phyloP scores from a whole-genome alignment of 2,113 vertebrate species.

The Bos indicus region DNA sequence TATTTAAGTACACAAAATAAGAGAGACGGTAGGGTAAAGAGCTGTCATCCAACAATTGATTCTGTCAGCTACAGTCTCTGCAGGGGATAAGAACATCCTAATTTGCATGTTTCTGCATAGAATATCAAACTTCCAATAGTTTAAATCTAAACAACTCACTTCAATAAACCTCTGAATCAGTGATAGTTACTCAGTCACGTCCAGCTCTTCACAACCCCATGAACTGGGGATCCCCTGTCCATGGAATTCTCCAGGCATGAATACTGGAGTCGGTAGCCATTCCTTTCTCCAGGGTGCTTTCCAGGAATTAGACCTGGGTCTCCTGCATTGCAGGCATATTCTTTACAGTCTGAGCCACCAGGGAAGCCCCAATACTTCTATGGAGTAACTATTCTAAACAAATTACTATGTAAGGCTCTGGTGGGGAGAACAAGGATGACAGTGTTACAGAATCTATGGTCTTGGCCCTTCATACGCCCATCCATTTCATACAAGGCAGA shows the following conservation, averaged over 20 bases:
- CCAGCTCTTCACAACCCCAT: not conserved
- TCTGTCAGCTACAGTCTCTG: not conserved
- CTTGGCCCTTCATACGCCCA: not conserved
- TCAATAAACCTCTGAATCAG: not conserved
- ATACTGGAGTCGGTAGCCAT: not conserved
- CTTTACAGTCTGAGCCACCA: not conserved
- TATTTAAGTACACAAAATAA: not conserved
- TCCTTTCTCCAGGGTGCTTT: not conserved
- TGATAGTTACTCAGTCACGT: not conserved
- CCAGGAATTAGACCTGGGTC: not conserved
- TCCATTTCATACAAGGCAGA: not conserved
- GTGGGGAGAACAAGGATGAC: not conserved
- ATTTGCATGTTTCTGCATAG: not conserved
- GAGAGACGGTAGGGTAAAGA: not conserved
- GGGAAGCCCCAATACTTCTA: not conserved
- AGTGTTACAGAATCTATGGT: not conserved
- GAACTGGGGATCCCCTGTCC: not conserved
- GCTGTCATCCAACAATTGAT: slow-evolving; percentile 4
- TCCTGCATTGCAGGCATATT: not conserved
- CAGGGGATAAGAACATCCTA: not conserved
- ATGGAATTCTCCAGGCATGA: not conserved
- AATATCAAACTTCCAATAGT: not conserved
- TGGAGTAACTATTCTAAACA: not conserved
- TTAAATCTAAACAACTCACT: not conserved
- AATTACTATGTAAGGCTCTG: not conserved